Percentiles rank a stretch among this genome's conserved stretches.
Conservation (phyloP, 30 jellyfish, hydroid and myxozoan genomes). For the Sanderia malayensis region DNA sequence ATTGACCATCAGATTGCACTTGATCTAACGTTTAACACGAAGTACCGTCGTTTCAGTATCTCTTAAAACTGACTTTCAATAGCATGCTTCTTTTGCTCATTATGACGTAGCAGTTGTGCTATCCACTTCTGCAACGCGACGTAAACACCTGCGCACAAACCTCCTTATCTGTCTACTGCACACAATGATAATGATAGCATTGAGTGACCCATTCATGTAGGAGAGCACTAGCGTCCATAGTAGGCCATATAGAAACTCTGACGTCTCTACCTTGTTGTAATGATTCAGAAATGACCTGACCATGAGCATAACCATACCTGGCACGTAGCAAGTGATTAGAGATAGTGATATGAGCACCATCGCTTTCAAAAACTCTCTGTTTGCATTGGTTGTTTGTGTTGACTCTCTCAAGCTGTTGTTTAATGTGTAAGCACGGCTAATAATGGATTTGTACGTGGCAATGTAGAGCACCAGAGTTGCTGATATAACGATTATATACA, state of each 20-base stretch:
- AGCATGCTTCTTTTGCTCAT: too few species aligned
- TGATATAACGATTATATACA: neutral
- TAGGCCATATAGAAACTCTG: constrained; percentile 8
- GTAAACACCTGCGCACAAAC: too few species aligned
- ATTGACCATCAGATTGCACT: too few species aligned
- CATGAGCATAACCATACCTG: neutral
- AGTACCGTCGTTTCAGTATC: too few species aligned
- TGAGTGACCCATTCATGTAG: constrained; percentile 12
- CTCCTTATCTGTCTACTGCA: neutral
- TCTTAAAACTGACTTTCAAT: too few species aligned
- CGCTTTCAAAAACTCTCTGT: constrained; percentile 12
- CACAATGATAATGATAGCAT: constrained; percentile 6
- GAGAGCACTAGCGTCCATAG: constrained; percentile 19
- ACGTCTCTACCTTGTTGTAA: neutral
- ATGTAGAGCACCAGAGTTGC: constrained; percentile 12
- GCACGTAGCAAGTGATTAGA: constrained; percentile 13
- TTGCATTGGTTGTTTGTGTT: neutral
- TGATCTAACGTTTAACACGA: too few species aligned
- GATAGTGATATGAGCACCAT: constrained; percentile 4
- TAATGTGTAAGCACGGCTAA: neutral
- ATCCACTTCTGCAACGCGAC: too few species aligned
- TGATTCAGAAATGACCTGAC: neutral
- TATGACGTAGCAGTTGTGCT: too few species aligned
- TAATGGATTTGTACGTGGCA: constrained; percentile 9
- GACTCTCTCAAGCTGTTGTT: neutral